A percentile compares a stretch with the other conserved stretches of the same genome.
Evolutionary conservation across 1,140 invertebrate genomes (phyloP).

Genomic region (Periplaneta americana): DNA sequence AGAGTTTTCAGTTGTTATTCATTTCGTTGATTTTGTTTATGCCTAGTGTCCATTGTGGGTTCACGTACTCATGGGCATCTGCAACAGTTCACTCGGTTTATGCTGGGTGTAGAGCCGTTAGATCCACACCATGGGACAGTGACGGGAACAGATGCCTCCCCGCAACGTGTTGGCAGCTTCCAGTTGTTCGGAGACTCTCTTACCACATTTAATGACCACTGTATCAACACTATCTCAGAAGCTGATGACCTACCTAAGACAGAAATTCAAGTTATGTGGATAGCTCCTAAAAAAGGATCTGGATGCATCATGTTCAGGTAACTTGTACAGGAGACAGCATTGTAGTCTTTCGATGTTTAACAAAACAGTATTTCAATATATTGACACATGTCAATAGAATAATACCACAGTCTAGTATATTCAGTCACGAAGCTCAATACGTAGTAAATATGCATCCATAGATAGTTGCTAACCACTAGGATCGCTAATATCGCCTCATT

Average conservation of each 20-base stretch:
- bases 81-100: conserved; percentile 78
- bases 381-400: too few relatives aligned
- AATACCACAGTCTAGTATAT: too few relatives aligned
- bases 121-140: conserved; percentile 16
- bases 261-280: conserved; percentile 88
- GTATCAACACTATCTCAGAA: conserved; percentile 80
- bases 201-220: conserved; percentile 77
- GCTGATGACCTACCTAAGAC: conserved; percentile 71
- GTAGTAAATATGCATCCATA: too few relatives aligned
- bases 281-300: conserved; percentile 71
- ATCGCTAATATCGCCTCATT: too few relatives aligned
- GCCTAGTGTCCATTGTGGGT: conserved; percentile 75
- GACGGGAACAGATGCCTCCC: conserved; percentile 23
- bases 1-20: too few relatives aligned
- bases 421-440: too few relatives aligned
- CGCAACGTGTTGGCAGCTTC: conserved; percentile 61
- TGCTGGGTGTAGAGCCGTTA: conserved; percentile 46
- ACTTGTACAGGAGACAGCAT: too few relatives aligned
- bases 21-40: too few relatives aligned
- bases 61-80: conserved; percentile 62
- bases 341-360: too few relatives aligned
- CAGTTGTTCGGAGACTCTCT: conserved; percentile 76
- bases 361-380: too few relatives aligned
- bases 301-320: conserved; percentile 80
- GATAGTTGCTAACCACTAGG: too few relatives aligned